phyloP scores from a whole-genome alignment of 2,113 vertebrate genomes.

The Pan paniscus region DNA sequence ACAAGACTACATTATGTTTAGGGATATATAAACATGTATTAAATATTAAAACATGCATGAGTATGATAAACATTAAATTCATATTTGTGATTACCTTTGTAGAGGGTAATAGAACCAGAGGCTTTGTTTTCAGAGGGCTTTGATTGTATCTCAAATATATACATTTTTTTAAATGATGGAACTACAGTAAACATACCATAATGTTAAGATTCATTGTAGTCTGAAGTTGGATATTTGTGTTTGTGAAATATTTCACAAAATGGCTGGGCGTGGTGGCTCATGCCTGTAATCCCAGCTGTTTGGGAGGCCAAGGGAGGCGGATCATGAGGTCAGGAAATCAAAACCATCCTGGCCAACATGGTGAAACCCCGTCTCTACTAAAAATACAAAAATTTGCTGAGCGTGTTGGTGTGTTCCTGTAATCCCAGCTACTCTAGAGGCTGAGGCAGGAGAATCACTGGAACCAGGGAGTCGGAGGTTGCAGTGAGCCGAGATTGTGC shows the following conservation, averaged over 20 bases:
- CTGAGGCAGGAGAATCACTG: no score
- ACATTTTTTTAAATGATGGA: neutral
- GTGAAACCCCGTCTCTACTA: no score
- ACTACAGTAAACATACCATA: neutral
- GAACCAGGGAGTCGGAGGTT: no score
- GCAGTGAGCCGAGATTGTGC: no score
- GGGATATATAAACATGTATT: neutral
- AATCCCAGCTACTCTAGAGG: no score
- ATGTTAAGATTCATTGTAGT: neutral
- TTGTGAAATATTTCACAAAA: neutral
- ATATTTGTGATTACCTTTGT: neutral
- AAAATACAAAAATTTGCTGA: no score
- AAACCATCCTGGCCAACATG: no score
- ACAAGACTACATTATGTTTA: neutral
- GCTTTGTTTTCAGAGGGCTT: neutral
- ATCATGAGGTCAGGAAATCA: no score
- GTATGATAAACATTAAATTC: neutral
- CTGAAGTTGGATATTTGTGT: neutral
- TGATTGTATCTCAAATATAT: neutral
- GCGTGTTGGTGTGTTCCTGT: no score
- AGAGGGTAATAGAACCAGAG: neutral
- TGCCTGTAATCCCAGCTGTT: no score
- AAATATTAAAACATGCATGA: neutral
- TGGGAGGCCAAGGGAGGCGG: rapidly evolving
- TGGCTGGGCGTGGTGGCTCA: no score